A percentile compares a stretch with the other conserved stretches of the same genome.
Evolutionary conservation across 2,113 vertebrate species (phyloP).

Genomic region (Bos javanicus): DNA sequence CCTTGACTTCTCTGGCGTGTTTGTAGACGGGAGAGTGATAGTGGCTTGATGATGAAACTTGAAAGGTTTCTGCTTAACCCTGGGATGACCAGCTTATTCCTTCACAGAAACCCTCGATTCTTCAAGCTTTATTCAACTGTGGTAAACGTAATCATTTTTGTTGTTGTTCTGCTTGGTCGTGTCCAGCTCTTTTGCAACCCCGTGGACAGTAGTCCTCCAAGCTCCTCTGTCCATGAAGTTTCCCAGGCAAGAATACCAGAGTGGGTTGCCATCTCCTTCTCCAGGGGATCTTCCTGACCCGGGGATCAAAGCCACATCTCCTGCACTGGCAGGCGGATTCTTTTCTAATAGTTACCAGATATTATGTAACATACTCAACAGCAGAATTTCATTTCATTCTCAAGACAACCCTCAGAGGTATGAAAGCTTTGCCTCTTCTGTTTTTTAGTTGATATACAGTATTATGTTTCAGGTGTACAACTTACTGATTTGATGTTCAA

Average conservation of each 20-base stretch:
- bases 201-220: background rate
- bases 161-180: background rate
- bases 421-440: background rate
- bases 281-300: background rate
- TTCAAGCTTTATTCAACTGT: background rate
- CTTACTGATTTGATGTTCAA: background rate
- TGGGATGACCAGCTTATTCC: background rate
- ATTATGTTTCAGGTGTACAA: background rate
- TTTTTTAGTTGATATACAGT: background rate
- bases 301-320: background rate
- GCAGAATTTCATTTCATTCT: background rate
- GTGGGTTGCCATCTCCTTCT: background rate
- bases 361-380: background rate
- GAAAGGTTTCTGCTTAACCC: background rate
- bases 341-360: background rate
- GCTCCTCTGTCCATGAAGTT: background rate
- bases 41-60: background rate
- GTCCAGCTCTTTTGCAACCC: background rate
- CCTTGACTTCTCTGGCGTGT: background rate
- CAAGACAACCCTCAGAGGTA: background rate
- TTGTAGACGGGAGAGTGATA: background rate
- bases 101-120: background rate
- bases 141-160: background rate
- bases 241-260: background rate
- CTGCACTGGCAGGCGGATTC: background rate